Conservation (phyloP, 2,113 vertebrate genomes). For the Actenoides lindsayi region DNA sequence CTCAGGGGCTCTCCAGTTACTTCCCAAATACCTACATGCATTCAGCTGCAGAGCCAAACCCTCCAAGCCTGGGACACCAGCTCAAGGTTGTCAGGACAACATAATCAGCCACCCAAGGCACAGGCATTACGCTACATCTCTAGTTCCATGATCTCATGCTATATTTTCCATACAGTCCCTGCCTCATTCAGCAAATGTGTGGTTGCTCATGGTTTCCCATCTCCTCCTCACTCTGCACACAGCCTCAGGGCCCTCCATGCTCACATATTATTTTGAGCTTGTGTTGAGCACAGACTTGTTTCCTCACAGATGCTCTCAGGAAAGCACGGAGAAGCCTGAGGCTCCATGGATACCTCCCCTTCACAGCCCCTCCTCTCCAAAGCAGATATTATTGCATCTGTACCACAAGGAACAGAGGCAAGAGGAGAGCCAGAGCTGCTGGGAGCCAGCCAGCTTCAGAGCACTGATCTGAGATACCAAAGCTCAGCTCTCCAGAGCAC, state of each 20-base stretch:
- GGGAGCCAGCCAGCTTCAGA: background rate
- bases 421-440: background rate
- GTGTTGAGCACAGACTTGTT: constrained; percentile 20
- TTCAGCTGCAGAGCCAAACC: background rate
- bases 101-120: constrained; percentile 31
- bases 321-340: background rate
- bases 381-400: background rate
- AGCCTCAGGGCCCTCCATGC: background rate
- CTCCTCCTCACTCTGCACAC: background rate
- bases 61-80: constrained; percentile 34
- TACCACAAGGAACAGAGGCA: background rate
- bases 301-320: background rate
- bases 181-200: background rate
- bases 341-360: background rate
- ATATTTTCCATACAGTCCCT: constrained; percentile 6
- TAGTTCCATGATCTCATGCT: constrained; percentile 60
- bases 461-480: background rate
- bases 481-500: background rate
- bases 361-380: background rate
- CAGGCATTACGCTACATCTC: background rate
- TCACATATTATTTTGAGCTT: background rate
- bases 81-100: constrained; percentile 55
- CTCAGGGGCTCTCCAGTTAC: constrained; percentile 57
- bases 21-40: constrained; percentile 53
- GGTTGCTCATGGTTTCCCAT: constrained; percentile 31